These are phyloP conservation scores for Campoplex capitator DNA, from an alignment of 2,888 invertebrate species.

Conservation along the genomic window DNA sequence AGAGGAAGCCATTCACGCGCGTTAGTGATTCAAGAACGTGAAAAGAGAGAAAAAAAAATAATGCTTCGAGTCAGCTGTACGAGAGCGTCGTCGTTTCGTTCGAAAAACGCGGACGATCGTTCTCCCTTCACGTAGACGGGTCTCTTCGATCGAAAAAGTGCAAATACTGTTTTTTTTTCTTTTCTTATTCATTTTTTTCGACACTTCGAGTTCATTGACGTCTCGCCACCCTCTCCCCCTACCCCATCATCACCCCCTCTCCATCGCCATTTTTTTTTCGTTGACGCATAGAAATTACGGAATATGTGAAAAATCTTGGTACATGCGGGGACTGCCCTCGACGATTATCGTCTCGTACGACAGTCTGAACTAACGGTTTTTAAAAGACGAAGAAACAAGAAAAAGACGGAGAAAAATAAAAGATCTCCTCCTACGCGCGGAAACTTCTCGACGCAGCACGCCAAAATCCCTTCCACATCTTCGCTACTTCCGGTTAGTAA, in stretches of 20 bases:
- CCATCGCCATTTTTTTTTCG: constrained; percentile 1
- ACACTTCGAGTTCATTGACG: constrained; percentile 34
- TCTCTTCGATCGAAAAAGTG: background rate
- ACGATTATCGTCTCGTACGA: background rate
- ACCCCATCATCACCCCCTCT: background rate
- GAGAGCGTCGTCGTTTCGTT: constrained; percentile 48
- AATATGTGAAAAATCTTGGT: constrained; percentile 42
- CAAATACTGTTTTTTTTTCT: constrained; percentile 4
- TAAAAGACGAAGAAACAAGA: background rate
- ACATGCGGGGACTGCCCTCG: background rate
- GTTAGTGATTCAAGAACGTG: background rate
- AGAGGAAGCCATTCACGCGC: constrained; percentile 22
- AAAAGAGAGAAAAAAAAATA: constrained; percentile 14
- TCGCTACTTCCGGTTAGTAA: constrained; percentile 14
- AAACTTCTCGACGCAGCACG: background rate
- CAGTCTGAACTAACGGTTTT: constrained; percentile 1
- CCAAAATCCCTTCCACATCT: background rate
- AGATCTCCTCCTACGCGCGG: background rate
- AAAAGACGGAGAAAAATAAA: background rate
- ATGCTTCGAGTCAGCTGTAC: constrained; percentile 60
- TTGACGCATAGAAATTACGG: background rate
- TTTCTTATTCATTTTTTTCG: background rate
- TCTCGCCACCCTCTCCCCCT: background rate
- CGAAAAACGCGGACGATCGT: constrained; percentile 27
- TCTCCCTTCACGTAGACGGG: constrained; percentile 28